A percentile compares a stretch with the other conserved stretches of the same genome.
Conservation (phyloP, 2,888 invertebrate species). For the Didymodactylos carnosus region DNA sequence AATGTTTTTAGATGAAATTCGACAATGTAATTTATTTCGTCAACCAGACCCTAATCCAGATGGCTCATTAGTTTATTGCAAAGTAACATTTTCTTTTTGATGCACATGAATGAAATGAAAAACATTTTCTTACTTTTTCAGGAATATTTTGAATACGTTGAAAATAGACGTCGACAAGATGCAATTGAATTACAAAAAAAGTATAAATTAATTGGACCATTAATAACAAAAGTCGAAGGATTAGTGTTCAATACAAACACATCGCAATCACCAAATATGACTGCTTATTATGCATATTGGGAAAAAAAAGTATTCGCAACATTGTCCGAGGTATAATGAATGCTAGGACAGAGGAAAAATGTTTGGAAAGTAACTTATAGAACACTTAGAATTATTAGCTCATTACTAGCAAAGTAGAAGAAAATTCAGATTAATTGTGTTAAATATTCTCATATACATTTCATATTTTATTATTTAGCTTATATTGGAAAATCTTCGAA, state of each 20-base stretch:
- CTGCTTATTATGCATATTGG: slow-evolving; percentile 57
- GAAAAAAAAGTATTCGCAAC: slow-evolving; percentile 55
- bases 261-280: slow-evolving; percentile 53
- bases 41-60: slow-evolving; percentile 22
- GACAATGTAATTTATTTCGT: slow-evolving; percentile 30
- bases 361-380: not conserved
- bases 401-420: too few species aligned
- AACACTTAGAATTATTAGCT: too few species aligned
- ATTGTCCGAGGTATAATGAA: slow-evolving; percentile 42
- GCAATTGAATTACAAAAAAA: slow-evolving; percentile 48
- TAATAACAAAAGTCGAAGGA: slow-evolving; percentile 64
- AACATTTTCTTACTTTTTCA: slow-evolving; percentile 24
- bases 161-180: slow-evolving; percentile 48
- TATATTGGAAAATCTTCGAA: slow-evolving; percentile 49
- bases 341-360: not conserved
- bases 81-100: slow-evolving; percentile 22
- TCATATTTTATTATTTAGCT: slow-evolving; percentile 31
- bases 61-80: slow-evolving; percentile 28
- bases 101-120: not conserved
- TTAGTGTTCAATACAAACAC: slow-evolving; percentile 58
- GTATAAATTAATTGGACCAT: slow-evolving; percentile 59
- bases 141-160: slow-evolving; percentile 53
- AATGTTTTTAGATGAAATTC: slow-evolving; percentile 27
- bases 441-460: too few species aligned
- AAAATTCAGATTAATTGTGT: too few species aligned